Conservation (phyloP, 1,140 invertebrate species). For the Drosophila pseudoobscura region DNA sequence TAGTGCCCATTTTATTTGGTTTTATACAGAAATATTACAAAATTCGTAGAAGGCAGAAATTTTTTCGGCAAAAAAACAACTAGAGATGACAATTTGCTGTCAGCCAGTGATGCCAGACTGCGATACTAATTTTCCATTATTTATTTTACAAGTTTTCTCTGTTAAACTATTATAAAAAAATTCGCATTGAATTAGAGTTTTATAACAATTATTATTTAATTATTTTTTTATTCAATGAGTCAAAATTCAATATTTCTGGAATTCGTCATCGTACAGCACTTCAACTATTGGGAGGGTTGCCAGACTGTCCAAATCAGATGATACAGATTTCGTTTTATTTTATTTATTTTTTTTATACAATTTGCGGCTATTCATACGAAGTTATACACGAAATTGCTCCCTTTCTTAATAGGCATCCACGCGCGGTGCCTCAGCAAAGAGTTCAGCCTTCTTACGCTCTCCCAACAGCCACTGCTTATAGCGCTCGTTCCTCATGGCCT, state of each 20-base stretch:
- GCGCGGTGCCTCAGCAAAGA: slow-evolving; percentile 83
- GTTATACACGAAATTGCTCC: slow-evolving; percentile 19
- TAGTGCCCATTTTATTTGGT: slow-evolving; percentile 58
- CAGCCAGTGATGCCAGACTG: too few species aligned
- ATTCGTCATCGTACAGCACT: too few species aligned
- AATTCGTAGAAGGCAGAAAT: background rate
- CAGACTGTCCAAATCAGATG: too few species aligned
- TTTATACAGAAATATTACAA: slow-evolving; percentile 7
- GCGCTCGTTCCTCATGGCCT: slow-evolving; percentile 85
- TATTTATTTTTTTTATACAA: slow-evolving; percentile 62
- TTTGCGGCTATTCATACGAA: slow-evolving; percentile 54
- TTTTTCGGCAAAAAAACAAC: slow-evolving; percentile 40
- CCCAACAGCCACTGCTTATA: slow-evolving; percentile 84
- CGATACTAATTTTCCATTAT: too few species aligned
- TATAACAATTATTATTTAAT: too few species aligned
- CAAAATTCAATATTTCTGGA: too few species aligned
- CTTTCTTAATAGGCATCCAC: slow-evolving; percentile 83
- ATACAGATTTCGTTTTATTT: slow-evolving; percentile 6
- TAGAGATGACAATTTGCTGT: slow-evolving; percentile 32
- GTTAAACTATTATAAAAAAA: too few species aligned
- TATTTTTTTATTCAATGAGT: too few species aligned
- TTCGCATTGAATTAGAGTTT: too few species aligned
- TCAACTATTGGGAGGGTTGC: too few species aligned
- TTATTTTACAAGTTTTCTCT: too few species aligned
- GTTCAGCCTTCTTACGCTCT: slow-evolving; percentile 83